Evolutionary conservation across 1,140 invertebrate species (phyloP), one percentile per base, ranked within the genome.

Genomic region (Chrysomallon squamiferum): DNA sequence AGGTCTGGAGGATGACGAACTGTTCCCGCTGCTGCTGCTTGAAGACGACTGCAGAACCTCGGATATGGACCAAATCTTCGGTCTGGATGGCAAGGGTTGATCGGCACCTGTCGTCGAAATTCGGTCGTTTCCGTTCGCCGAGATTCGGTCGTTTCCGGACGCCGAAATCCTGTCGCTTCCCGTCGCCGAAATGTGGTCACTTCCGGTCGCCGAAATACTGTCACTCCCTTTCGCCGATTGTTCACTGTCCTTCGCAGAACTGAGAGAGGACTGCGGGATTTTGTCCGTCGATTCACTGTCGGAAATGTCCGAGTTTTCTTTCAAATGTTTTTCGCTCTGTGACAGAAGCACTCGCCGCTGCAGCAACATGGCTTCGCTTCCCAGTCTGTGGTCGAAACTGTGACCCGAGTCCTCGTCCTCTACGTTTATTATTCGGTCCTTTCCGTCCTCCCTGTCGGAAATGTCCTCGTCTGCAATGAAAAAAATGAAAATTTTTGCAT

Each of bases 21-120:
- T 33, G 18, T 38, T 59, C 22, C 66, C 54, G 0, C 59, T 62
- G 9, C 62, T 62, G 1, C 66, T 65, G 5, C 69, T 57, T 2
- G 72, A 71, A 15, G 66, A 62, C 4, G 65, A 61, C 35, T 69
- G 67, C 20, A 75, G 65, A 54, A 75, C 69, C 38, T 75, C 69
- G 20, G 70, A 70, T 52, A 75, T 68, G 38, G 73, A 75, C 73
- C 73, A 75, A 25, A 75, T 75, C 65, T 75, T 75, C 0, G 73
- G 73, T 25, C 70, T 64, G 20, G 70, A 58, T 9, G 70, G 52
- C 15, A 61, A 52, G 20, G 45, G 9, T 13, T 30, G 43, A 25
- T 22, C 15, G n/a, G 25, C 30, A 29, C n/a, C n/a, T n/a, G n/a
- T 25, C 33, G 18, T 18, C 18, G 58, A 27, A 38, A n/a, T 20